phyloP scores from a whole-genome alignment of 2,888 invertebrate genomes.

The Drosophila paramelanica region DNA sequence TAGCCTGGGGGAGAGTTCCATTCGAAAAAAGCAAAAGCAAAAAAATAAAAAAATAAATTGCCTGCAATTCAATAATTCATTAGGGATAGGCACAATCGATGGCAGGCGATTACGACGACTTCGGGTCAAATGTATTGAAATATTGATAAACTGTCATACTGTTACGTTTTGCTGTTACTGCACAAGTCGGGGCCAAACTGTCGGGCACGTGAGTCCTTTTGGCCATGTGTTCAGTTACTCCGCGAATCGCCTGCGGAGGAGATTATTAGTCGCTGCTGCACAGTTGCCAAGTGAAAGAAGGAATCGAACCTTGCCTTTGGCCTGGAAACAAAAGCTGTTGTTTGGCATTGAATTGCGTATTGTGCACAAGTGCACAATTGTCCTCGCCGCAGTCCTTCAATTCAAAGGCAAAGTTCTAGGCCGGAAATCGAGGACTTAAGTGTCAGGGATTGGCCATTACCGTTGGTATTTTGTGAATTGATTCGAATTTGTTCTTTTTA shows the following conservation, averaged over 20 bases:
- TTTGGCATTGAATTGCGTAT: constrained; percentile 48
- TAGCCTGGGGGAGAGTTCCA: constrained; percentile 27
- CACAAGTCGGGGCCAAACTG: constrained; percentile 30
- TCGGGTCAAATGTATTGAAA: constrained; percentile 74
- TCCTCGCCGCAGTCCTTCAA: constrained; percentile 36
- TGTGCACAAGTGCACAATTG: constrained; percentile 15
- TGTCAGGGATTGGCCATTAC: no score
- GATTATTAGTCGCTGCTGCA: background rate
- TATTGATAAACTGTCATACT: constrained; percentile 39
- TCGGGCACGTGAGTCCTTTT: constrained; percentile 55
- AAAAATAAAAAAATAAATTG: constrained; percentile 8
- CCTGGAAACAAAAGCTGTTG: constrained; percentile 16
- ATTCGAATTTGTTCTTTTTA: background rate
- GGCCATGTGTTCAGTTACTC: constrained; percentile 49
- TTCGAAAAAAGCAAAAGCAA: no score
- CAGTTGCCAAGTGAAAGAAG: constrained; percentile 27
- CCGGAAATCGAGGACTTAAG: constrained; percentile 20
- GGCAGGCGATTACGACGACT: constrained; percentile 64
- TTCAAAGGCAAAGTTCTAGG: constrained; percentile 47
- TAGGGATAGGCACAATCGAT: constrained; percentile 64
- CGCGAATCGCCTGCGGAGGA: constrained; percentile 24
- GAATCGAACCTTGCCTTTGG: constrained; percentile 8
- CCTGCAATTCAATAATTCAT: constrained; percentile 66
- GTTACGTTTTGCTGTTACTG: background rate
- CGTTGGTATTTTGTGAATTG: no score